Evolutionary conservation across 1,140 invertebrate genomes (phyloP).

Genomic region (Paramacrobiotus metropolitanus): DNA sequence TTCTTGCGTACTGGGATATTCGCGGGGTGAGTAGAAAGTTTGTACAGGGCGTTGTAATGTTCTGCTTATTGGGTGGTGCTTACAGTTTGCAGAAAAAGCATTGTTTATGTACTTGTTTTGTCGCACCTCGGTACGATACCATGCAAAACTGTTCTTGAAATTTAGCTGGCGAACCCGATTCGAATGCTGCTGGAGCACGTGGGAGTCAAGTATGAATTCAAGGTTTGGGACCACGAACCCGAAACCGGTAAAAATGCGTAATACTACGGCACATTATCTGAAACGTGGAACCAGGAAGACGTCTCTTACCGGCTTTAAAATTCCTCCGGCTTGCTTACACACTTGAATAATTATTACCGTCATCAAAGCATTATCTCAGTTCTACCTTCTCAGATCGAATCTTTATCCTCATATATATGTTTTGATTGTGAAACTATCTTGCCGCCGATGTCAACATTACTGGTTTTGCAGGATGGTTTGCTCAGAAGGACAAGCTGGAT

Average conservation of each 20-base stretch:
- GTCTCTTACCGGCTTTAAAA: too few species aligned
- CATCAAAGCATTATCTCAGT: too few species aligned
- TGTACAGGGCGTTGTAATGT: not conserved
- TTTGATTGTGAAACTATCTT: too few species aligned
- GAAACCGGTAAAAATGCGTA: not conserved
- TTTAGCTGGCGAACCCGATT: not conserved
- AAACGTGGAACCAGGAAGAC: too few species aligned
- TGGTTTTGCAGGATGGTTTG: not conserved
- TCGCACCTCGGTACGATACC: not conserved
- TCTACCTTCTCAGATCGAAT: too few species aligned
- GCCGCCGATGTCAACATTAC: too few species aligned
- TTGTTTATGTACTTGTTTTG: not conserved
- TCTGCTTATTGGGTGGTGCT: not conserved
- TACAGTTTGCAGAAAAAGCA: not conserved
- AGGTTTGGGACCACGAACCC: too few species aligned
- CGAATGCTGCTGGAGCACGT: not conserved
- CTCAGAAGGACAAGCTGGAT: not conserved
- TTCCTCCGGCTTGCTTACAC: not conserved
- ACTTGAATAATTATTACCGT: too few species aligned
- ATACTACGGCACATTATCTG: not conserved
- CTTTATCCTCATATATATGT: too few species aligned
- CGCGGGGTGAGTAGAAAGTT: not conserved
- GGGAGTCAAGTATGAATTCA: not conserved
- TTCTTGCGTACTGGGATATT: not conserved
- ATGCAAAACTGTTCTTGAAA: not conserved